These are phyloP conservation scores for Empidonax traillii DNA, from an alignment of 2,113 vertebrate species.

Conservation along the genomic window DNA sequence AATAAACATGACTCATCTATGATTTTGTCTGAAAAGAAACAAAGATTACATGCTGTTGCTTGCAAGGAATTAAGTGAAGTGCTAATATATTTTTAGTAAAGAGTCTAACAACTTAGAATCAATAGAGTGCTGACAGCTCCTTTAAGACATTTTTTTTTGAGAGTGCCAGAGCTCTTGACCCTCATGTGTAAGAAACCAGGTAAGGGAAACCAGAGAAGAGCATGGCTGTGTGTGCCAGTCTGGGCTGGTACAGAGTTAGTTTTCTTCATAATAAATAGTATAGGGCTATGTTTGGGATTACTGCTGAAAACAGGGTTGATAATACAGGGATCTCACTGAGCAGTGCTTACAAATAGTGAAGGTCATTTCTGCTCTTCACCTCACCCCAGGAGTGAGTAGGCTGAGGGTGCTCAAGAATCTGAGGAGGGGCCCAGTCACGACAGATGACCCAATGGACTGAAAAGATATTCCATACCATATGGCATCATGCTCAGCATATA, in stretches of 20 bases:
- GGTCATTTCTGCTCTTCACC: neutral
- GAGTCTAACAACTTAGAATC: neutral
- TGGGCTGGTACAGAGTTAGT: neutral
- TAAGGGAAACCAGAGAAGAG: neutral
- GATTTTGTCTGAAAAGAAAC: neutral
- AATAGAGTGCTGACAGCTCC: neutral
- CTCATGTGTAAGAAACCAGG: neutral
- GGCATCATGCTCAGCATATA: neutral
- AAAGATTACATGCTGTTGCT: neutral
- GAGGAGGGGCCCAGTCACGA: neutral
- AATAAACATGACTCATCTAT: neutral
- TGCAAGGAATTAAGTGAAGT: neutral
- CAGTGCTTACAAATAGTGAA: neutral
- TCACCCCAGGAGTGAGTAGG: too few species aligned
- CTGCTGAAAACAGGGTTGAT: neutral
- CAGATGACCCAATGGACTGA: neutral
- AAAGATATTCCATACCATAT: neutral
- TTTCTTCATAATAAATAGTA: neutral
- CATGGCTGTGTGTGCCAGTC: neutral
- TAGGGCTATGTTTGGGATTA: neutral
- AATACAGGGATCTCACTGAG: rapidly evolving
- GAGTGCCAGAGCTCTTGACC: neutral
- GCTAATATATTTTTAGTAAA: neutral
- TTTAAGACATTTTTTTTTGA: neutral
- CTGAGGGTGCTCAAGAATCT: rapidly evolving